phyloP scores from a whole-genome alignment of 2,797 vertebrate genomes.

The Cryptoprocta ferox region DNA sequence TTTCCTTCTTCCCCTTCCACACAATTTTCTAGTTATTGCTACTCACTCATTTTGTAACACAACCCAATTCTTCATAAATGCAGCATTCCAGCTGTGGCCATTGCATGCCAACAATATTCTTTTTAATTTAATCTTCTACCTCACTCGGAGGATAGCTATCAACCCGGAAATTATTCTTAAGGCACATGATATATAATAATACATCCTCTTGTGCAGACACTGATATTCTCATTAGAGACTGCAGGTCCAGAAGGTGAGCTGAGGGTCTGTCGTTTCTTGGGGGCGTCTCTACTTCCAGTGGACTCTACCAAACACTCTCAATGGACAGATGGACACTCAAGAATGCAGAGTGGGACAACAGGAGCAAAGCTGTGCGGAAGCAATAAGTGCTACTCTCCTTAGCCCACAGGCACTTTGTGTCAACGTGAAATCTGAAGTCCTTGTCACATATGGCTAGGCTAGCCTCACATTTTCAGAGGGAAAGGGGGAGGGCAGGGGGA shows the following conservation, averaged over 20 bases:
- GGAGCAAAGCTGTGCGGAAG: neutral
- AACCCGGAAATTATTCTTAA: neutral
- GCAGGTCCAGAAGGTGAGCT: neutral
- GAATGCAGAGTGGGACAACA: neutral
- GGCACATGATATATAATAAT: neutral
- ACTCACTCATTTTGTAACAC: neutral
- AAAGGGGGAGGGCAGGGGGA: accelerated
- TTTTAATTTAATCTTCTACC: neutral
- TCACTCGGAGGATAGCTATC: neutral
- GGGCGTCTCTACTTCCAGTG: neutral
- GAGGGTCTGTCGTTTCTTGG: neutral
- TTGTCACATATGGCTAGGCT: neutral
- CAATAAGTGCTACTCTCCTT: accelerated
- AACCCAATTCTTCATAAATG: neutral
- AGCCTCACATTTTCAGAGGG: neutral
- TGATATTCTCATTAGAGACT: neutral
- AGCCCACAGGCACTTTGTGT: neutral
- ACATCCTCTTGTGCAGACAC: neutral
- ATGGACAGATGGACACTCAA: neutral
- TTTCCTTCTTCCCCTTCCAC: neutral
- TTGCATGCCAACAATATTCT: neutral
- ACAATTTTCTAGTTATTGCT: neutral
- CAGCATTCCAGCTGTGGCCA: neutral
- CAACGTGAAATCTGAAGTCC: too few species aligned
- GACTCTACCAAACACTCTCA: neutral